Percentiles rank a stretch among this genome's conserved stretches.
Conservation (phyloP, 2,888 invertebrate genomes). For the Aspidapion aeneum region DNA sequence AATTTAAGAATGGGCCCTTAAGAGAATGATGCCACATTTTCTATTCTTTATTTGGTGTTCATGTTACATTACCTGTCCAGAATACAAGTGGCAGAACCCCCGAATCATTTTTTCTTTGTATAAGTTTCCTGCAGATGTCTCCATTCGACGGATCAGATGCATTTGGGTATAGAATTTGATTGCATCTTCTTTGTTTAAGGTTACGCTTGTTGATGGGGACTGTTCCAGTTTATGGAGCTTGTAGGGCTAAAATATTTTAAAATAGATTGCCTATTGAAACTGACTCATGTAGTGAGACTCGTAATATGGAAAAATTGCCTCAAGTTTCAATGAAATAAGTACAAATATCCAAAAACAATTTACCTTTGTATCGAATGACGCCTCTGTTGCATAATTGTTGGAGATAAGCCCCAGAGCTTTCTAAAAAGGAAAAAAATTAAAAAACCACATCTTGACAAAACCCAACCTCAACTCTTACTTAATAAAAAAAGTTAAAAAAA, state of each 20-base stretch:
- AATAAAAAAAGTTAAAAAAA: constrained; percentile 14
- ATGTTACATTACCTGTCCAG: constrained; percentile 73
- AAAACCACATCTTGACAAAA: constrained; percentile 1
- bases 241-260: constrained; percentile 66
- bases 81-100: constrained; percentile 98
- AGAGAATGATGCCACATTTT: too few species aligned
- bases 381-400: constrained; percentile 59
- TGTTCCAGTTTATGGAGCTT: constrained; percentile 87
- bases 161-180: constrained; percentile 73
- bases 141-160: constrained; percentile 86
- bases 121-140: constrained; percentile 90
- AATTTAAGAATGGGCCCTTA: too few species aligned
- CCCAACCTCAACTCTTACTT: constrained; percentile 22
- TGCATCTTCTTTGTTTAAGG: constrained; percentile 81
- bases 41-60: too few species aligned
- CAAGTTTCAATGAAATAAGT: too few species aligned
- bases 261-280: too few species aligned
- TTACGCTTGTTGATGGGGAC: constrained; percentile 73
- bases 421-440: constrained; percentile 33
- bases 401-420: constrained; percentile 40
- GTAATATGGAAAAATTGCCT: too few species aligned
- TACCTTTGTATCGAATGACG: constrained; percentile 60
- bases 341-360: constrained; percentile 9
- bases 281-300: too few species aligned
- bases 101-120: constrained; percentile 96